Evolutionary conservation across 2,888 invertebrate genomes (phyloP).

Genomic region (Scrobipalpa costella): DNA sequence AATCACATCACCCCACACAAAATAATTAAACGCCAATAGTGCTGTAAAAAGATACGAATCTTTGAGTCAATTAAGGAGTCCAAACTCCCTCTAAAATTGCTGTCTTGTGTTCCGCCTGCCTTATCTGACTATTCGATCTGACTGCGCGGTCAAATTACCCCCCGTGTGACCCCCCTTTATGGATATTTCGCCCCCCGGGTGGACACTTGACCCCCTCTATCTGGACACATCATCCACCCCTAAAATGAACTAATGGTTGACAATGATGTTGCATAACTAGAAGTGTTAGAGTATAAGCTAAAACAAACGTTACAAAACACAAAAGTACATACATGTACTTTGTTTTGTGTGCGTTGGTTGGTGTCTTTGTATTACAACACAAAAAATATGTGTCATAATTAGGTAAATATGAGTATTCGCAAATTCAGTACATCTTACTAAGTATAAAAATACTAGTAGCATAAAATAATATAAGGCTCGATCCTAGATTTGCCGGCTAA

Average conservation of each 20-base stretch:
- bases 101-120: constrained; percentile 74
- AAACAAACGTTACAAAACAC: too few species aligned
- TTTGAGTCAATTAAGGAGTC: constrained; percentile 73
- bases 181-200: constrained; percentile 76
- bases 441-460: too few species aligned
- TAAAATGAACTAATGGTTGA: constrained; percentile 72
- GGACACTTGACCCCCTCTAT: constrained; percentile 78
- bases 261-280: constrained; percentile 46
- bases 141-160: constrained; percentile 75
- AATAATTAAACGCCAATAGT: constrained; percentile 73
- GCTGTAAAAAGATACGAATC: constrained; percentile 61
- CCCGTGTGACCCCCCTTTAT: constrained; percentile 78
- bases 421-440: too few species aligned
- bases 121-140: constrained; percentile 73
- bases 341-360: too few species aligned
- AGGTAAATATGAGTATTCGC: too few species aligned
- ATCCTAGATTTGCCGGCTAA: too few species aligned
- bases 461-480: too few species aligned
- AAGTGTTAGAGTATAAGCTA: constrained; percentile 37
- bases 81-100: constrained; percentile 74
- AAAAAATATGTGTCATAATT: too few species aligned
- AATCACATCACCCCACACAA: constrained; percentile 48
- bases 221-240: constrained; percentile 80
- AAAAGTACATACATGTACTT: too few species aligned
- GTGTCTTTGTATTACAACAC: too few species aligned